A percentile compares a stretch with the other conserved stretches of the same genome.
Conservation (phyloP, 2,797 vertebrate species). For the Lutjanus argentimaculatus region DNA sequence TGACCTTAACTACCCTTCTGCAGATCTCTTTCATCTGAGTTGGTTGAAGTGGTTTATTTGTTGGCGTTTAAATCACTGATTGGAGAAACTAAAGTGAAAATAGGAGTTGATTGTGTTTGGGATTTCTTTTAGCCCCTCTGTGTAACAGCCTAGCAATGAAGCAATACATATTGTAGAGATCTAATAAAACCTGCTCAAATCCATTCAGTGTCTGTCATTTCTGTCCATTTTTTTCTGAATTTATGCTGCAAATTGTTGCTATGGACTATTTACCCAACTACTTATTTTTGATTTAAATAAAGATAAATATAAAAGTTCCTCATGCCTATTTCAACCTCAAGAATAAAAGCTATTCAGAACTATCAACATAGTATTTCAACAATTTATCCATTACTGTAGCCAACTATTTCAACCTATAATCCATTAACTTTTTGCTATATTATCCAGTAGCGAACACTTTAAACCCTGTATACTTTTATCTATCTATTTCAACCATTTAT, state of each 20-base stretch:
- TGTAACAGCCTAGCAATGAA: slow-evolving; percentile 41
- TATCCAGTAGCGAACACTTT: too few species aligned
- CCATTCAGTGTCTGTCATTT: slow-evolving; percentile 9
- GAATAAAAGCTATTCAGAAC: too few species aligned
- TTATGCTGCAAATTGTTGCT: neutral
- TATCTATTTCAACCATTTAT: too few species aligned
- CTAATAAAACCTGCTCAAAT: slow-evolving; percentile 75
- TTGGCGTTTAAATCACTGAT: slow-evolving; percentile 27
- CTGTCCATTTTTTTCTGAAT: neutral
- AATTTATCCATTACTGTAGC: too few species aligned
- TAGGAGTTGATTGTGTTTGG: slow-evolving; percentile 1
- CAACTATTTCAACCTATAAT: too few species aligned
- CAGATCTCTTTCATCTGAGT: slow-evolving; percentile 29
- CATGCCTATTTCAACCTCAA: too few species aligned
- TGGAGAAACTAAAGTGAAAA: neutral
- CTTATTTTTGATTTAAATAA: too few species aligned
- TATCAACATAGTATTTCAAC: too few species aligned
- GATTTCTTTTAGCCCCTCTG: slow-evolving; percentile 42
- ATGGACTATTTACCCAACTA: too few species aligned
- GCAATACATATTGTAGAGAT: slow-evolving; percentile 40
- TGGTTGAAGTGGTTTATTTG: slow-evolving; percentile 28
- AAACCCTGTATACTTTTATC: too few species aligned
- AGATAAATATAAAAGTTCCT: too few species aligned
- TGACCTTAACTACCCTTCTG: slow-evolving; percentile 1
- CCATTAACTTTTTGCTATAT: too few species aligned